Evolutionary conservation across 2,888 invertebrate species (phyloP), one percentile per base, ranked within the genome.

Genomic region (Yponomeuta sedellus): DNA sequence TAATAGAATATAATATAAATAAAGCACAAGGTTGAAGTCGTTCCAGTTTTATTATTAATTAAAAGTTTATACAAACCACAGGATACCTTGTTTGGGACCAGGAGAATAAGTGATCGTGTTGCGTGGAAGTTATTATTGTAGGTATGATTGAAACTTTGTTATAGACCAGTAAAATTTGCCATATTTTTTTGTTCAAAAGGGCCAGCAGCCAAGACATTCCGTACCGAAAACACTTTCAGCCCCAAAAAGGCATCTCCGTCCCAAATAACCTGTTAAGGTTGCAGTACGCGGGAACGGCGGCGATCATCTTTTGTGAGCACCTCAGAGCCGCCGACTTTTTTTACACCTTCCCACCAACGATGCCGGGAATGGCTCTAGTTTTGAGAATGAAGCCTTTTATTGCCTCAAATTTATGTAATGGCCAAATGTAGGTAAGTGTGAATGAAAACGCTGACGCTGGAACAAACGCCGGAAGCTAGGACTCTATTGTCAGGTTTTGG

Each of bases 341-440:
- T 67, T 67, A 67, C 57, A 40, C 22, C 61, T 66, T 67, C 69
- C 71, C 70, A 69, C 71, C 70, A 71, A 70, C 69, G 68, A 66
- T 44, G 69, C 62, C 25, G 22, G 22, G 66, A 57, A 66, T 67
- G 65, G 66, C 67, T 61, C 65, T 34, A 56, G 62, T 34, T 64
- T 67, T 40, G 67, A 82, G 82, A 85, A 86, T 85, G 84, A 77
- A 78, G 44, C 68, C 69, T 84, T 85, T 52, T 83, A 85, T 85
- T 79, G 78, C 74, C 77, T 76, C 81, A 80, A 81, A 81, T 82
- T 79, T 70, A 69, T 72, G 70, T 79, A 82, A 82, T 80, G 74
- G 77, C 70, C 70, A 67, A 75, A 77, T 71, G 70, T 70, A 69
- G 64, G 69, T 66, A 68, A 52, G 44, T 74, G 71, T 85, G 81